These are phyloP conservation scores for Cryptoprocta ferox DNA, from an alignment of 2,797 vertebrate species.

Conservation along the genomic window DNA sequence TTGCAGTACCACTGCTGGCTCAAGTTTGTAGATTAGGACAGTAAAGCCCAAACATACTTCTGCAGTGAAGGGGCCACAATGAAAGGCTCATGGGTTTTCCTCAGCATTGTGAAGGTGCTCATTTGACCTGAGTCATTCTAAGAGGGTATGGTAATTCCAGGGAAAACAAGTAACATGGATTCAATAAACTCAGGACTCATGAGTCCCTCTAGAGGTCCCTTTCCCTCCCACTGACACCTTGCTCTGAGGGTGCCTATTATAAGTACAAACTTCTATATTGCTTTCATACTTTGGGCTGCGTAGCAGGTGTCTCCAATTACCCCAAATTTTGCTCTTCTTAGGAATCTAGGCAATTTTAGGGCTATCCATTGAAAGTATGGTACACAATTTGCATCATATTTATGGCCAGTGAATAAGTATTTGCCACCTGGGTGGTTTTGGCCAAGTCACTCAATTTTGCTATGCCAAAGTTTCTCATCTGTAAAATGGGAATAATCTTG, in stretches of 20 bases:
- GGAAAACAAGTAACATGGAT: not conserved
- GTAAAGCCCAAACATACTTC: not conserved
- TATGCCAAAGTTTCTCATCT: not conserved
- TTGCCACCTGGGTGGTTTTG: not conserved
- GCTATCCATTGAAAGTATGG: not conserved
- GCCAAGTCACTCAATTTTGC: not conserved
- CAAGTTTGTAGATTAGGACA: too few relatives aligned
- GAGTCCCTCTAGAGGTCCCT: not conserved
- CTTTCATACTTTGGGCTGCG: not conserved
- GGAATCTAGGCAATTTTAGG: not conserved
- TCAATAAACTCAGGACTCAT: not conserved
- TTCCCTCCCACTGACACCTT: not conserved
- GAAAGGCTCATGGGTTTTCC: too few relatives aligned
- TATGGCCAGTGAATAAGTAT: not conserved
- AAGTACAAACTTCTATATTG: not conserved
- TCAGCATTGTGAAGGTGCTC: accelerated
- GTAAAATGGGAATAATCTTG: not conserved
- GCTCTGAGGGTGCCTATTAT: accelerated
- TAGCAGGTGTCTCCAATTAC: too few relatives aligned
- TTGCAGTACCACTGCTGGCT: accelerated
- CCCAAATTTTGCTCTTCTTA: not conserved
- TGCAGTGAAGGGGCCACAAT: not conserved
- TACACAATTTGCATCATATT: not conserved
- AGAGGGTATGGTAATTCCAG: not conserved
- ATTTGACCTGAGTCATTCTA: not conserved